Percentiles rank a stretch among this genome's conserved stretches.
Evolutionary conservation across 64 coral and sea anemone genomes (phyloP).

Genomic region (Porites lutea): DNA sequence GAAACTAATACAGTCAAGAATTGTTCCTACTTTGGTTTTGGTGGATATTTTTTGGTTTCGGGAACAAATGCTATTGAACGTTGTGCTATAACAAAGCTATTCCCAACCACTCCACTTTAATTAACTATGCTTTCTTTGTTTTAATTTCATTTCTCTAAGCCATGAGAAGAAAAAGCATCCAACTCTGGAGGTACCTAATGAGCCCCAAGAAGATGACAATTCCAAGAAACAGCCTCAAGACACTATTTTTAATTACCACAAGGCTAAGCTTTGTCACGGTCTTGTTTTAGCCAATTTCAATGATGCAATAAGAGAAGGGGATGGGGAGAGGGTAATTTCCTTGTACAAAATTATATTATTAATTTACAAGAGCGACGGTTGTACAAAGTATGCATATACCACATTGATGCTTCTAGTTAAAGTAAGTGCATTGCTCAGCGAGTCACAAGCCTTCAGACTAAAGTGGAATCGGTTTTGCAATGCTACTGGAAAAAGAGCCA

Average conservation of each 20-base stretch:
- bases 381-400: conserved; percentile 41
- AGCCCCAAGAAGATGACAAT: conserved; percentile 15
- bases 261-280: no score
- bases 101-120: not conserved
- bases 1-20: no score
- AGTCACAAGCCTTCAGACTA: conserved; percentile 17
- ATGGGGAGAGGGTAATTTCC: conserved; percentile 22
- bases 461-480: conserved; percentile 57
- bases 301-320: conserved; percentile 36
- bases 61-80: no score
- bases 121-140: not conserved
- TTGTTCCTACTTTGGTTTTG: no score
- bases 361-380: conserved; percentile 19
- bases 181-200: not conserved
- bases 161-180: not conserved
- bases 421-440: conserved; percentile 1
- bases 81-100: no score
- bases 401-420: conserved; percentile 15
- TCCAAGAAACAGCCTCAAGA: not conserved
- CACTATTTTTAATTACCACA: no score
- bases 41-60: no score
- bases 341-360: conserved; percentile 11
- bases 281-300: not conserved
- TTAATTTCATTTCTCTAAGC: not conserved
- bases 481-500: not conserved